Evolutionary conservation across 2,888 invertebrate species (phyloP), one percentile per base, ranked within the genome.

Genomic region (Meghimatium bilineatum): DNA sequence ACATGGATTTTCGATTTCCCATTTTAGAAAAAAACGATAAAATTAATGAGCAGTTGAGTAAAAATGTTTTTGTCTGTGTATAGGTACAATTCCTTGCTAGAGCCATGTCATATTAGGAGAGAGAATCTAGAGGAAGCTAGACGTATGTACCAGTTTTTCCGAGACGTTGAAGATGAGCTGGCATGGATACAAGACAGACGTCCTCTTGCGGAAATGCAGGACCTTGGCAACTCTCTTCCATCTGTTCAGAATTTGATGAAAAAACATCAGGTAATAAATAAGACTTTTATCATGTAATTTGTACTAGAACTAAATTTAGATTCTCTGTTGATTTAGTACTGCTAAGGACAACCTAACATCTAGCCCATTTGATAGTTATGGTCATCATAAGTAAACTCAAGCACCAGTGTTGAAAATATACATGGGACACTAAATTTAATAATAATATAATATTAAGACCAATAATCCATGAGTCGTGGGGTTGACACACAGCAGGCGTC

Each of bases 41-140:
- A 12, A 17, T 49, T 49, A 49, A 44, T 44, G 5, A 44, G 44
- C 44, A 44, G 12, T 5, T 44, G 12, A 44, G 44, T 44, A 12
- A 5, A 44, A 5, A 44, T 44, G 5, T 44, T 44, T 44, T 3
- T 56, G n/a, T 74, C 5, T 52, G 8, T 56, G 6, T 20, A 29
- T 29, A 96, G 96, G 75, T 97, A 97, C 92, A 95, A 96, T 26
- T 96, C 96, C 12, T 94, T 99, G 20, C 96, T 96, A 90, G 98
- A 97, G 93, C 98, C 98, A 0, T 96, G 98, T 93, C 97, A 97
- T 92, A 97, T 97, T 87, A 95, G 98, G 0, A 95, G 97, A 66
- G 98, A 99, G 91, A 97, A 98, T 93, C 94, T 99, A 63, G 97
- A 98, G 91, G 98, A 98, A 88, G 97, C 98, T 0, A 95, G 96